Evolutionary conservation across 1,140 invertebrate species (phyloP), one percentile per base, ranked within the genome.

Genomic region (Drosophila leontia): DNA sequence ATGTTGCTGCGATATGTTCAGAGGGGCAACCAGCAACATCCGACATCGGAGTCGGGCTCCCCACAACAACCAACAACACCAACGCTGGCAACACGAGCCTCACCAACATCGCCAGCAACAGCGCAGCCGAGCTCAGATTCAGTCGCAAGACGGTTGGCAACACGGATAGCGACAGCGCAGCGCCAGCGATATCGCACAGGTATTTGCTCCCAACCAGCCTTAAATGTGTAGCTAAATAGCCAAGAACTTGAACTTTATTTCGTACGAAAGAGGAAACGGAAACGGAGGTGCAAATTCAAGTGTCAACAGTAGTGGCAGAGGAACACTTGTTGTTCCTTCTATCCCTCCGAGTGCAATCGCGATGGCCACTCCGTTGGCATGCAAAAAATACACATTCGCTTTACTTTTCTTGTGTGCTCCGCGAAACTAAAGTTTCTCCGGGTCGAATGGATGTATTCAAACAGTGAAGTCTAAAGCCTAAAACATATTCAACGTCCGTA

Each of bases 131-230:
- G 50, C 56, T 82, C 64, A 62, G 67, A 51, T 58, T 90, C 80
- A 91, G 87, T 91, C 84, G 91, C 90, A 91, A 84, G 70, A 91
- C 91, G 87, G 53, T 56, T 56, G 82, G 80, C 82, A 80, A 90
- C 82, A 85, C 91, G 88, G 84, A 92, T 75, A 80, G 83, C 84
- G 84, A 92, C 75, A 79, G 78, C 82, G 77, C 78, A 90, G 75
- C 87, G 86, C 47, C 63, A 47, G 41, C 62, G 67, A 63, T 47
- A 39, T 48, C 56, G 78, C 80, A 92, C 82, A 92, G 91, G 91
- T 92, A 92, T 32, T 58, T 50, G 19, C 12, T 11, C 59, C 29
- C n/a, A 35, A 15, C 29, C 23, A 35, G 12, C 34, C 58, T 17
- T 48, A 55, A 47, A 63, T 35, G 29, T 47, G 23, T 62, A 68